Conservation (phyloP, 1,140 invertebrate species). For the Cotesia vestalis region DNA sequence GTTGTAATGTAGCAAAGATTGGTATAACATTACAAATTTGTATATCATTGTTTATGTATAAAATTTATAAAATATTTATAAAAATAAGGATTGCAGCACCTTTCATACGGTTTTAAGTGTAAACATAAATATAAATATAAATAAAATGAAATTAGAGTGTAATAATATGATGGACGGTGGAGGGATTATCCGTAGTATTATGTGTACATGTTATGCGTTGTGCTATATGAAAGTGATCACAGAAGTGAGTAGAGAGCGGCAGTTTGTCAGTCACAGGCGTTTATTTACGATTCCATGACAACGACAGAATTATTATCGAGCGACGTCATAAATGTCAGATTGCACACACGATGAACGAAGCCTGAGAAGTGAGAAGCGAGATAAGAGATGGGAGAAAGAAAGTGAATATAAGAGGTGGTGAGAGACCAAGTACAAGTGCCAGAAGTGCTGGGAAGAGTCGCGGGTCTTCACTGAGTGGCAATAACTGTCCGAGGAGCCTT, state of each 20-base stretch:
- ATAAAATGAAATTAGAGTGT: no score
- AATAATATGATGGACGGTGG: no score
- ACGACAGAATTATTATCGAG: conserved; percentile 60
- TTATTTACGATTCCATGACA: conserved; percentile 55
- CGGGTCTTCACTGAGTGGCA: conserved; percentile 28
- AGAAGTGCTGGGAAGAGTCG: conserved; percentile 28
- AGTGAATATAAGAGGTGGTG: conserved; percentile 17
- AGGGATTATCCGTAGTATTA: no score
- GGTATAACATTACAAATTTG: no score
- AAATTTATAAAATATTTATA: no score
- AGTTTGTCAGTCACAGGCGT: conserved; percentile 52
- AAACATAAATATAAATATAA: no score
- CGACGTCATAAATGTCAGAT: conserved; percentile 57
- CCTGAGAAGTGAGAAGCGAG: conserved; percentile 21
- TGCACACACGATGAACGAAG: conserved; percentile 36
- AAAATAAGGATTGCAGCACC: no score
- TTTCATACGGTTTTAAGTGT: no score
- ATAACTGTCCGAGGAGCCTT: conserved; percentile 43
- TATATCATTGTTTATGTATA: no score
- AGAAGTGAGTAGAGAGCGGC: conserved; percentile 16
- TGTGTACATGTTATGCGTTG: no score
- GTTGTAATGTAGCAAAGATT: no score
- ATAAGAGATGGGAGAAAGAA: conserved; percentile 15
- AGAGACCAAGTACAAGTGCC: background rate
- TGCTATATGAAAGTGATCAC: no score